Base-by-base conservation (phyloP, 2,797 vertebrate genomes). In the Crocodylus rhombifer region DNA sequence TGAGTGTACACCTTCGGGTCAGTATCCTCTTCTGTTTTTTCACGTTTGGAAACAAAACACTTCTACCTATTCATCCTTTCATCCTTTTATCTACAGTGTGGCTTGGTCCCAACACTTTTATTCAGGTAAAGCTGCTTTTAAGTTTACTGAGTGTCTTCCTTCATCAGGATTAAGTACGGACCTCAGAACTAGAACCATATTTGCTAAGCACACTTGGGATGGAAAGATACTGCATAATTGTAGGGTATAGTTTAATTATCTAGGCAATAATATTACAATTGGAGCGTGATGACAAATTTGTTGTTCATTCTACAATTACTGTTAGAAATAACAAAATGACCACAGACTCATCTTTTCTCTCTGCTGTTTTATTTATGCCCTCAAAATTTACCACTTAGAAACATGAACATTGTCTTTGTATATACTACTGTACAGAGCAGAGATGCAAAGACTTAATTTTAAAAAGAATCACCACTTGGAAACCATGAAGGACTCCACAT, bases 61-160 rank as follows among this genome's bases (percentile, higher is more conserved):
- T 33, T 67, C 28, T 69, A 28, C 60, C 14, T 78, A 78, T 11
- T 12, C 11, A 82, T 76, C 64, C 23, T 5, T 51, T 13, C 28
- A 14, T 42, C 9, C 67, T 6, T 80, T 74, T 82, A 26, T 77
- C 17, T 77, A 4, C 56, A 10, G 21, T 14, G 6, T 4, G 9
- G 58, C 80, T 80, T 20, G 2, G 25, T 60, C 6, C 13, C 25
- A 60, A 73, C 20, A 33, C 15, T 64, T 20, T 69, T 28, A 51
- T 23, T 63, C 51, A 2, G 58, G 71, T 56, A 33, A 56, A 30
- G 0, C 0, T 55, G n/a, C 55, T 36, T 36, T 6, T 64, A 55
- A 88, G 9, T 25, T 73, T 20, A 73, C 6, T 10, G 28, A 64
- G 23, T 13, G 69, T 56, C 18, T 71, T 84, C 28, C 28, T 51